phyloP scores from a whole-genome alignment of 2,113 vertebrate species.

The Polypterus bichir region DNA sequence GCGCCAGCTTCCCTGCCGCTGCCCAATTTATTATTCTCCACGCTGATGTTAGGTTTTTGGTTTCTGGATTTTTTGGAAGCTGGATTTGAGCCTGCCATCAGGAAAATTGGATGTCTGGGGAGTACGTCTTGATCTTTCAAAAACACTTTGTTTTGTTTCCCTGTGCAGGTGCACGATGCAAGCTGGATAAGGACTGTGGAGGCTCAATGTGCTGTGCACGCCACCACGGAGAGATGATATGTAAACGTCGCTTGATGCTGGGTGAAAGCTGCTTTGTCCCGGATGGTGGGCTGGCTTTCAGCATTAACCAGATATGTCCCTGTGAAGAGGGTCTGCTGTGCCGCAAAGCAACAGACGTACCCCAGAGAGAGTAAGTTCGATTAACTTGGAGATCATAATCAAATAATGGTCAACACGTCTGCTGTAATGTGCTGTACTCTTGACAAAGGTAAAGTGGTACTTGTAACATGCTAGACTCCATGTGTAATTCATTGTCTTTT shows the following conservation, averaged over 20 bases:
- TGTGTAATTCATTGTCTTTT: slow-evolving; percentile 14
- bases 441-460: background rate
- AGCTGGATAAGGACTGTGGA: slow-evolving; percentile 57
- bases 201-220: slow-evolving; percentile 58
- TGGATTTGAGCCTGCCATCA: too few relatives aligned
- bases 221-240: slow-evolving; percentile 67
- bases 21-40: too few relatives aligned
- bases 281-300: slow-evolving; percentile 67
- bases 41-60: too few relatives aligned
- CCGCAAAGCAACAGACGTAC: slow-evolving; percentile 22
- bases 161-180: slow-evolving; percentile 57
- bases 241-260: slow-evolving; percentile 46
- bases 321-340: slow-evolving; percentile 66
- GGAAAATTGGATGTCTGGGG: too few relatives aligned
- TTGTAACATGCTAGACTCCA: slow-evolving; percentile 6
- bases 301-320: slow-evolving; percentile 72
- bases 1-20: too few relatives aligned
- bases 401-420: background rate
- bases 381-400: background rate
- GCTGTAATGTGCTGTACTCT: background rate
- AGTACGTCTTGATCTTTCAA: too few relatives aligned
- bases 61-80: too few relatives aligned
- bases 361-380: slow-evolving; percentile 52
- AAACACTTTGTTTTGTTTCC: background rate
- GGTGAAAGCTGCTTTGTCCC: slow-evolving; percentile 60